Conservation (phyloP, 2,797 vertebrate genomes). For the Acridotheres tristis region DNA sequence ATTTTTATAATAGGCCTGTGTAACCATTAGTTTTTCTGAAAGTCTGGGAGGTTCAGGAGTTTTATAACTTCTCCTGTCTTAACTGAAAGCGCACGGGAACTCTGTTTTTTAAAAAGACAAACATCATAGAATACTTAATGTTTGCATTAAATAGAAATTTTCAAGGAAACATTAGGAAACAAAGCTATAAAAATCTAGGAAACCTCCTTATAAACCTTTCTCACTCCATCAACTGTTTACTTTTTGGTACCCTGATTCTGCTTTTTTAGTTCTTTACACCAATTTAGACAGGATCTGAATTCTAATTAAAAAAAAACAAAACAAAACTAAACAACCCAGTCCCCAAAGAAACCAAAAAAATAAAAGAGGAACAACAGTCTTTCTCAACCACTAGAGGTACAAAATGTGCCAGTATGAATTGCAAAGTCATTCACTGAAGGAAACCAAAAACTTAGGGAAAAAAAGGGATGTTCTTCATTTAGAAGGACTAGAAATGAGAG, state of each 20-base stretch:
- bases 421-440: not conserved
- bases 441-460: not conserved
- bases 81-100: not conserved
- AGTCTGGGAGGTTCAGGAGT: not conserved
- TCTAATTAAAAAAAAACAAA: not conserved
- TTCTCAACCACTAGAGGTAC: not conserved
- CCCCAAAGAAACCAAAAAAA: not conserved
- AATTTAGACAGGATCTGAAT: not conserved
- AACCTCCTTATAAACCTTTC: not conserved
- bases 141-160: not conserved
- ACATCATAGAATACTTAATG: not conserved
- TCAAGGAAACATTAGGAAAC: not conserved
- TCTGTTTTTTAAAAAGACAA: not conserved
- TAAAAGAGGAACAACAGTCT: not conserved
- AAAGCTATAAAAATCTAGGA: not conserved
- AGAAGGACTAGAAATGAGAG: not conserved
- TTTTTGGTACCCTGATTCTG: not conserved
- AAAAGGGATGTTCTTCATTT: not conserved
- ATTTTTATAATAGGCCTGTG: not conserved
- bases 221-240: not conserved
- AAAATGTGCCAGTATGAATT: slow-evolving; percentile 11
- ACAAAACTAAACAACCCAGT: not conserved
- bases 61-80: not conserved
- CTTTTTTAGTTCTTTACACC: not conserved
- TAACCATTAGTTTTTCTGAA: slow-evolving; percentile 14